These are phyloP conservation scores for Etheostoma perlongum DNA, from an alignment of 2,797 vertebrate genomes.

Conservation along the genomic window DNA sequence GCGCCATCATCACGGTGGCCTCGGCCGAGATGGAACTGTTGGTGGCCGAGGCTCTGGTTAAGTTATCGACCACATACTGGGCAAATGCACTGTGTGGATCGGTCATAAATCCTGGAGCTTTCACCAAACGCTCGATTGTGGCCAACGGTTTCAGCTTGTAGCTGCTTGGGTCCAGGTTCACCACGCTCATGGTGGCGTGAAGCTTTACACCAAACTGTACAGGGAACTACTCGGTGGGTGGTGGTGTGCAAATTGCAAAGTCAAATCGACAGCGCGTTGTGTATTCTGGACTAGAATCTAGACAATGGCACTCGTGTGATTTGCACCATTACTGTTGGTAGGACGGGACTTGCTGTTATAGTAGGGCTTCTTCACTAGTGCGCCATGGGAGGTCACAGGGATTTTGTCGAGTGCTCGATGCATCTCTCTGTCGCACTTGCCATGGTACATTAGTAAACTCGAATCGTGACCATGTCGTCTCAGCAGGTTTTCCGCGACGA, in stretches of 20 bases:
- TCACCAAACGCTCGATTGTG: no score
- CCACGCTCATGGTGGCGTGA: no score
- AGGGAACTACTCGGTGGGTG: no score
- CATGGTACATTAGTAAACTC: slow-evolving; percentile 36
- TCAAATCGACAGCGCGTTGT: no score
- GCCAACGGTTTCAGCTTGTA: no score
- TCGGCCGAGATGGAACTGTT: slow-evolving; percentile 12
- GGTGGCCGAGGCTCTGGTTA: slow-evolving; percentile 9
- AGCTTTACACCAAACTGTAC: no score
- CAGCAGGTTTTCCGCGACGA: background rate
- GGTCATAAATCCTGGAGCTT: no score
- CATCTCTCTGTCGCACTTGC: slow-evolving; percentile 1
- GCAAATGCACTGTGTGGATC: background rate
- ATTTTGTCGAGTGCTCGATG: background rate
- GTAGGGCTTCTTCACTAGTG: background rate
- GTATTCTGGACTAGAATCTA: no score
- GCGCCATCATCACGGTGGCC: background rate
- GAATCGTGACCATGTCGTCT: background rate
- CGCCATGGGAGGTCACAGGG: accelerated
- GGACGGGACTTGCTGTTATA: no score
- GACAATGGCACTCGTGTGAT: background rate
- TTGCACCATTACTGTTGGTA: no score
- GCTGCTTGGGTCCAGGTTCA: no score
- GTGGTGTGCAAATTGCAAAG: no score
- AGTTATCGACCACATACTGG: background rate